Conservation (phyloP, 2,113 vertebrate genomes). For the Semnornis frantzii region DNA sequence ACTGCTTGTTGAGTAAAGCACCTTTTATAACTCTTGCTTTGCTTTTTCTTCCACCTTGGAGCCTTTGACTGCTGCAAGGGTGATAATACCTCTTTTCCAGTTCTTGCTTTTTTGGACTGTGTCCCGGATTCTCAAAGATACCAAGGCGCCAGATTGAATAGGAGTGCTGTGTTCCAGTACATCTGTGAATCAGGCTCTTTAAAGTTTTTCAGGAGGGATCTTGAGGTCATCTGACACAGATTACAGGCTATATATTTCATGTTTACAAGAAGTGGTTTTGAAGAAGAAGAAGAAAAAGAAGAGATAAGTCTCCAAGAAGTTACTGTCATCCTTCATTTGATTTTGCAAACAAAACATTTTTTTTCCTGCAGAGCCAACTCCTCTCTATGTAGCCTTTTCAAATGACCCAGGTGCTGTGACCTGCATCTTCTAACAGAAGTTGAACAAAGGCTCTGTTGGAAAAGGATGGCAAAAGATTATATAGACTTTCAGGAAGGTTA, state of each 20-base stretch:
- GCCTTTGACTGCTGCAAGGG: neutral
- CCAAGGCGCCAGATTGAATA: slow-evolving; percentile 46
- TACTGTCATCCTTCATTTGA: neutral
- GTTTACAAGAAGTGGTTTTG: slow-evolving; percentile 11
- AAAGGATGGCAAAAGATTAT: neutral
- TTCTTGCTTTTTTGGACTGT: slow-evolving; percentile 7
- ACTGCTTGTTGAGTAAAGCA: neutral
- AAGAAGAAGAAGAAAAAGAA: neutral
- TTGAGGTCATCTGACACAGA: slow-evolving; percentile 36
- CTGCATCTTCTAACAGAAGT: neutral
- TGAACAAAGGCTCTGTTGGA: neutral
- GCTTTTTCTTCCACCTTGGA: neutral
- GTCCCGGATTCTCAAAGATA: slow-evolving; percentile 44
- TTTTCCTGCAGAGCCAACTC: neutral
- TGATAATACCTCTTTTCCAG: slow-evolving; percentile 4
- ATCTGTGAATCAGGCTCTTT: slow-evolving; percentile 47
- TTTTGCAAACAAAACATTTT: neutral
- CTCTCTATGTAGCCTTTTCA: neutral
- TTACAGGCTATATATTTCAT: slow-evolving; percentile 28
- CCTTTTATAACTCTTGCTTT: neutral
- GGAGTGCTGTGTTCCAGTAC: slow-evolving; percentile 45
- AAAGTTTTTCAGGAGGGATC: slow-evolving; percentile 5
- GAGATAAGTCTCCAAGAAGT: neutral
- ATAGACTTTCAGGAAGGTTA: neutral
- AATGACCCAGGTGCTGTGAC: neutral